Evolutionary conservation across 2,113 vertebrate species (phyloP).

Genomic region (Aptenodytes forsteri): DNA sequence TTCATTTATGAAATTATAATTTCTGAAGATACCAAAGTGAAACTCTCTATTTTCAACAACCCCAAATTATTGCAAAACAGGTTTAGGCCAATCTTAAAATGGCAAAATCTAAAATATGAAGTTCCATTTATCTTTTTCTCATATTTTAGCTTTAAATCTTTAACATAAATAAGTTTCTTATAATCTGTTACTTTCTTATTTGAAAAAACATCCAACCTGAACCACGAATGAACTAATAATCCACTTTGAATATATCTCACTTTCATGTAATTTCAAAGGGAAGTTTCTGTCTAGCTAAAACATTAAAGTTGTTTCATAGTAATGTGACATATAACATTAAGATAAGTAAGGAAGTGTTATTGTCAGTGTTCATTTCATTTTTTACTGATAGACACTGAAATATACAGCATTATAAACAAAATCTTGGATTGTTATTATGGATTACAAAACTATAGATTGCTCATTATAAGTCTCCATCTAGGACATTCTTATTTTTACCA

Average conservation of each 20-base stretch:
- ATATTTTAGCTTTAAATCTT: background rate
- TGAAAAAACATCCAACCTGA: background rate
- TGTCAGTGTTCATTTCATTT: background rate
- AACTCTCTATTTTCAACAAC: background rate
- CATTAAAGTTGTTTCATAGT: background rate
- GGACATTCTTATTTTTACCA: background rate
- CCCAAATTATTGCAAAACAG: background rate
- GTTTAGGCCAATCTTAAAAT: background rate
- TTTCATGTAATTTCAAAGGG: background rate
- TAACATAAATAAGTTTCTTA: background rate
- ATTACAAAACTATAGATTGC: background rate
- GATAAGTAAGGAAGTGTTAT: background rate
- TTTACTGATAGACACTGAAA: background rate
- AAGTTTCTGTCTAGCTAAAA: background rate
- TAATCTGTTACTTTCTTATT: background rate
- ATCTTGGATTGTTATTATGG: background rate
- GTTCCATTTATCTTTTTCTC: background rate
- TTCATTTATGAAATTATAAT: background rate
- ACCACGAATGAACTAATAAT: background rate
- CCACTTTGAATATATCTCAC: background rate
- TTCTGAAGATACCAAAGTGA: background rate
- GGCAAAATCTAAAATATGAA: background rate
- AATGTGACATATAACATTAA: background rate
- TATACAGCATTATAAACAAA: background rate
- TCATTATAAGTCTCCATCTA: background rate